Evolutionary conservation across 2,113 vertebrate species (phyloP), one percentile per base, ranked within the genome.

Genomic region (Arothron firmamentum): DNA sequence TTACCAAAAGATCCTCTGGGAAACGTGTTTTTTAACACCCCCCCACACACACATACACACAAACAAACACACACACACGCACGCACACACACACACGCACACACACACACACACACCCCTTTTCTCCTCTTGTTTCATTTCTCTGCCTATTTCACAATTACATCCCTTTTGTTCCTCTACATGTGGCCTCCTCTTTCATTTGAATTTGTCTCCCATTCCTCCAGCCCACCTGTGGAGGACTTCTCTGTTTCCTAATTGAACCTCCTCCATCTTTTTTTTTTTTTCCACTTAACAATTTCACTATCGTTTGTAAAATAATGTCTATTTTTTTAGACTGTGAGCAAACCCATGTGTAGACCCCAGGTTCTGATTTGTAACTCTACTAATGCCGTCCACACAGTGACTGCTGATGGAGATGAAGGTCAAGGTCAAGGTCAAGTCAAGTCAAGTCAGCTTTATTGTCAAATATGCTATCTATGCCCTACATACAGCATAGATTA

Each of bases 11-110:
- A 82, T 80, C 84, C 77, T 45, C 61, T 66, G 82, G 82, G 86
- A 85, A 79, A 86, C 76, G 80, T 82, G 77, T 78, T 82, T 83
- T 79, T 62, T 69, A 88, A 75, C 68, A 80, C 82, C 72, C 80
- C 82, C 80, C 82, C 34, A n/a, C 25, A 28, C 6, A 28, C 25
- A 28, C 25, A 74, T 66, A 82, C 82, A 73, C 80, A 78, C 80
- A n/a, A n/a, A n/a, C n/a, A n/a, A n/a, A n/a, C 25, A 28, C 6
- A 28, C 25, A 28, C 25, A 74, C 68, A 82, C 82, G 71, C 80
- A 78, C 80, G n/a, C 25, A 28, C 6, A 28, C 25, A 28, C 25
- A 74, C 68, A 82, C 82, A 73, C 80, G n/a, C n/a, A n/a, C n/a
- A n/a, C 25, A 28, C 6, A 28, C 25, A 28, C 25, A 74, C 68